These are phyloP conservation scores for Paratilapia polleni DNA, from an alignment of 2,113 vertebrate genomes.

Conservation along the genomic window DNA sequence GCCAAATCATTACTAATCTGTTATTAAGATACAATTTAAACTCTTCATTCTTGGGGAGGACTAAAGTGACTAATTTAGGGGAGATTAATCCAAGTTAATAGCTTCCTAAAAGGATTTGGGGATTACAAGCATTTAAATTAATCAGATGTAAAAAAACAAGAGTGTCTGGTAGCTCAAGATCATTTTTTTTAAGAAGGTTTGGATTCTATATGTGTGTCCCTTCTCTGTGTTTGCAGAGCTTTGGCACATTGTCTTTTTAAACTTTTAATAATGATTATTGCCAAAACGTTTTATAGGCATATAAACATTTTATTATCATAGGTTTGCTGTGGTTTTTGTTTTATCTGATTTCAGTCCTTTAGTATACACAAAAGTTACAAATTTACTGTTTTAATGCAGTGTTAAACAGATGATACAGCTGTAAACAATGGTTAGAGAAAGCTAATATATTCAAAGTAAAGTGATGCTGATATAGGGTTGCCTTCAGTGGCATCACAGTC, in stretches of 20 bases:
- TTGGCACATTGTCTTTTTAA: not conserved
- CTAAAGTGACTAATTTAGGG: not conserved
- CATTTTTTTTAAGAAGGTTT: not conserved
- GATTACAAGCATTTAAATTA: not conserved
- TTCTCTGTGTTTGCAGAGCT: not conserved
- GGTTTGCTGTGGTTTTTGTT: not conserved
- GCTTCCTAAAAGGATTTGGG: not conserved
- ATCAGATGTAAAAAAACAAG: slow-evolving; percentile 2
- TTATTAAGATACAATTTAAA: not conserved
- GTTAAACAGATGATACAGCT: not conserved
- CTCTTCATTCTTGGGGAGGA: not conserved
- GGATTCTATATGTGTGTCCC: not conserved
- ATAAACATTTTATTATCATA: not conserved
- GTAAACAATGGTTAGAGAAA: slow-evolving; percentile 26
- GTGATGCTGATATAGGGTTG: slow-evolving; percentile 37
- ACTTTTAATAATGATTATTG: not conserved
- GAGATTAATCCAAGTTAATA: slow-evolving; percentile 9
- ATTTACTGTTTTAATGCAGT: not conserved
- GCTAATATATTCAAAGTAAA: slow-evolving; percentile 30
- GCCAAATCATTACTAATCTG: not conserved
- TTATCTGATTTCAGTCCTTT: not conserved
- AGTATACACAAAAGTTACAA: not conserved
- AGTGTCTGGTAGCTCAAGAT: not conserved
- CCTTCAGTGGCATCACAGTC: slow-evolving; percentile 56
- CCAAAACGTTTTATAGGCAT: not conserved